Percentiles rank a stretch among this genome's conserved stretches.
phyloP scores from a whole-genome alignment of 2,113 vertebrate species.

The Diadophis punctatus region DNA sequence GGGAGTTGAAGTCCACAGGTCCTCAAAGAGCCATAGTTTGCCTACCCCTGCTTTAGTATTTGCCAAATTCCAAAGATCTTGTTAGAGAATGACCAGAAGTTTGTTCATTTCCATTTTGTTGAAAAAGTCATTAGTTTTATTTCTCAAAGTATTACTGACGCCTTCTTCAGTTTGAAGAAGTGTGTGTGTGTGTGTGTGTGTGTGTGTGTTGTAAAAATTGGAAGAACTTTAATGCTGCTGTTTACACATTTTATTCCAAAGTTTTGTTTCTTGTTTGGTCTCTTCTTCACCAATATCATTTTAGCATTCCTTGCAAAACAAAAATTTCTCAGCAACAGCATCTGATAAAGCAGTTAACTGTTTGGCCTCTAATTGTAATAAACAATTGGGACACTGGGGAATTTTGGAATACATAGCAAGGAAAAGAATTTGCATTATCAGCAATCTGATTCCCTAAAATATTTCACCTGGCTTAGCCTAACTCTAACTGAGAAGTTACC shows the following conservation, averaged over 20 bases:
- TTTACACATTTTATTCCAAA: not conserved
- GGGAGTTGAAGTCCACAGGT: no score
- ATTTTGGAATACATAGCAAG: constrained; percentile 3
- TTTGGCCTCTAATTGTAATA: constrained; percentile 44
- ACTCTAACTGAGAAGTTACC: constrained; percentile 29
- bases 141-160: not conserved
- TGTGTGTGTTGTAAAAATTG: no score
- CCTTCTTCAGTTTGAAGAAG: not conserved
- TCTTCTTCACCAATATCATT: not conserved
- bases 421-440: constrained; percentile 45
- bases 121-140: not conserved
- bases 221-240: not conserved
- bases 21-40: no score
- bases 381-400: constrained; percentile 23
- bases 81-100: not conserved
- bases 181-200: not conserved
- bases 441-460: constrained; percentile 36
- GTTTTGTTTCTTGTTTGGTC: not conserved
- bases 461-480: constrained; percentile 31
- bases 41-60: no score
- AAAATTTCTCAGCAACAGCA: constrained; percentile 13
- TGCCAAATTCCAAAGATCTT: not conserved
- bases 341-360: constrained; percentile 32
- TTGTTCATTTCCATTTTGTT: not conserved
- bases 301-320: constrained; percentile 25